Evolutionary conservation across 1,140 invertebrate species (phyloP).

Genomic region (Apolygus lucorum): DNA sequence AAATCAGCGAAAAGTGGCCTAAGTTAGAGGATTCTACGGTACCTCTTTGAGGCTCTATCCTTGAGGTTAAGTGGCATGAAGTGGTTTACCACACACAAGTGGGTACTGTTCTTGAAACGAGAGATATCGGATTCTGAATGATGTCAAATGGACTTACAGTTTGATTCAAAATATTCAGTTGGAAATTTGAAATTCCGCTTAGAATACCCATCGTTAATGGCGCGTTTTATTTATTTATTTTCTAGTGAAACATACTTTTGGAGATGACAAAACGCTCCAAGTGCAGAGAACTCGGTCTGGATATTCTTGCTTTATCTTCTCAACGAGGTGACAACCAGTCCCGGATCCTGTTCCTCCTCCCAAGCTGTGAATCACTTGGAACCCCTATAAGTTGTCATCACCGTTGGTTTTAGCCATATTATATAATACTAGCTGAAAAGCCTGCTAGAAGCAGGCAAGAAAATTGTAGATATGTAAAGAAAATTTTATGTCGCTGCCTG

Average conservation of each 20-base stretch:
- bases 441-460: too few species aligned
- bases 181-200: not conserved
- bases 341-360: constrained; percentile 81
- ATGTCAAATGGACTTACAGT: too few species aligned
- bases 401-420: too few species aligned
- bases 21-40: too few species aligned
- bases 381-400: constrained; percentile 60
- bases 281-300: constrained; percentile 85
- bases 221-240: not conserved
- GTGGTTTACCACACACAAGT: too few species aligned
- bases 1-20: too few species aligned
- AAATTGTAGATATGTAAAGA: too few species aligned
- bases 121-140: not conserved
- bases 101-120: too few species aligned
- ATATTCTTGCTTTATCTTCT: constrained; percentile 74
- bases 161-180: not conserved
- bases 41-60: too few species aligned
- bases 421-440: too few species aligned
- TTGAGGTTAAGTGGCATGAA: too few species aligned
- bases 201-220: not conserved
- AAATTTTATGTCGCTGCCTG: too few species aligned
- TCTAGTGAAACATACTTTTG: constrained; percentile 50
- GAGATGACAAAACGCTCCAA: constrained; percentile 82
- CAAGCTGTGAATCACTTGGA: constrained; percentile 69
- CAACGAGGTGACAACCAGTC: constrained; percentile 74